A percentile compares a stretch with the other conserved stretches of the same genome.
Conservation (phyloP, 2,797 vertebrate genomes). For the Sternarchorhynchus goeldii region DNA sequence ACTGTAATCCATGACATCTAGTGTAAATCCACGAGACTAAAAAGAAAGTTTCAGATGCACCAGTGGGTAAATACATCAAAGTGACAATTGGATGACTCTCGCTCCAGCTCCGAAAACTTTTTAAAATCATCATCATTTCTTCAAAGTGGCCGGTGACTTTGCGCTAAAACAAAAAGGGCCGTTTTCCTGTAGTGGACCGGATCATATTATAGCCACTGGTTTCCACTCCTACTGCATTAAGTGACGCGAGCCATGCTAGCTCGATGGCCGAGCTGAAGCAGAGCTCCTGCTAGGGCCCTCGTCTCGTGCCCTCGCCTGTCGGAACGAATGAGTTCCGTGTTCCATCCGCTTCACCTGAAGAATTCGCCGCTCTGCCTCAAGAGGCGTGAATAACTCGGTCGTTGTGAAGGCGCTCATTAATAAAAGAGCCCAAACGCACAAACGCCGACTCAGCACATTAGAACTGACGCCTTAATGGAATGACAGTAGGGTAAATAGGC, state of each 20-base stretch:
- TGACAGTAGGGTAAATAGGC: conserved; percentile 41
- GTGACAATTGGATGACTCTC: not conserved
- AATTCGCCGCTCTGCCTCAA: conserved; percentile 40
- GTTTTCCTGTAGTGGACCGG: conserved; percentile 45
- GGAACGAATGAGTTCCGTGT: conserved; percentile 54
- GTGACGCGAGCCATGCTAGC: conserved; percentile 19
- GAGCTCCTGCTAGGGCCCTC: conserved; percentile 52
- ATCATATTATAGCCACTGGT: conserved; percentile 56
- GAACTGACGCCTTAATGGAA: conserved; percentile 42
- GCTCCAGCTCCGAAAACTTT: not conserved
- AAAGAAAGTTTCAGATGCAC: not conserved
- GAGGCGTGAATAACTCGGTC: conserved; percentile 31
- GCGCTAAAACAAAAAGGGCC: conserved; percentile 27
- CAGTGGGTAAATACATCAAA: not conserved
- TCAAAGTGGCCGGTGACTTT: conserved; percentile 12
- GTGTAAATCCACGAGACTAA: conserved; percentile 19
- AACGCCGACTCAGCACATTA: conserved; percentile 34
- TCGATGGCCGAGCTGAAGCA: conserved; percentile 53
- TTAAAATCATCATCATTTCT: not conserved
- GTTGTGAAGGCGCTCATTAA: conserved; percentile 43
- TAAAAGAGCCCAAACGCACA: conserved; percentile 41
- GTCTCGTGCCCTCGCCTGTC: conserved; percentile 56
- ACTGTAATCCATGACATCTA: no score
- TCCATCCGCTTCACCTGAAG: conserved; percentile 39
- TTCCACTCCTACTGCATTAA: conserved; percentile 58